phyloP scores from a whole-genome alignment of 2,888 invertebrate species.

The Dynastes hyllus region DNA sequence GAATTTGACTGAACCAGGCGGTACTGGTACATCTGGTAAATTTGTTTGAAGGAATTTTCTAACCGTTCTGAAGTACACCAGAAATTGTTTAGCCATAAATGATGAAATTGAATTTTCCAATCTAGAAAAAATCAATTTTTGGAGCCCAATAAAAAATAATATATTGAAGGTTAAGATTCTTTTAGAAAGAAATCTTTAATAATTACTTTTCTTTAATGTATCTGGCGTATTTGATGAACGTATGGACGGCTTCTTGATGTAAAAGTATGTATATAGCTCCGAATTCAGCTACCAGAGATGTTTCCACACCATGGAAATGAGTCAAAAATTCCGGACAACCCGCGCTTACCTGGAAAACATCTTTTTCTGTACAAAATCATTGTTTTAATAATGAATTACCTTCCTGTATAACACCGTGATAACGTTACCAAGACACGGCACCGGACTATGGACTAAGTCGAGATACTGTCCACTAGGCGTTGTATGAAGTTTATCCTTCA shows the following conservation, averaged over 20 bases:
- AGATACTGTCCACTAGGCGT: conserved; percentile 84
- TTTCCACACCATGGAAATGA: conserved; percentile 87
- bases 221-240: conserved; percentile 80
- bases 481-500: conserved; percentile 86
- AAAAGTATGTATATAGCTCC: conserved; percentile 78
- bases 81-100: conserved; percentile 55
- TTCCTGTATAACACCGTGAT: conserved; percentile 84
- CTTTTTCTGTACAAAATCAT: too few species aligned
- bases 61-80: background rate
- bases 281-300: conserved; percentile 82
- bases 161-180: too few species aligned
- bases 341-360: conserved; percentile 78
- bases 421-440: conserved; percentile 76
- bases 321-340: conserved; percentile 88
- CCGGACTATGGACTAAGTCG: conserved; percentile 80
- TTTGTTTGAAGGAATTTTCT: conserved; percentile 49
- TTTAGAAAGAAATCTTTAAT: background rate
- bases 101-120: conserved; percentile 62
- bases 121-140: conserved; percentile 53
- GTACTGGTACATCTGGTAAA: conserved; percentile 79
- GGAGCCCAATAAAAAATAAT: too few species aligned
- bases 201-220: conserved; percentile 78
- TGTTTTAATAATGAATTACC: conserved; percentile 68
- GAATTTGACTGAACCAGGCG: conserved; percentile 84
- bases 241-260: conserved; percentile 83